Evolutionary conservation across 2,888 invertebrate genomes (phyloP).

Genomic region (Drosophila longiperda): DNA sequence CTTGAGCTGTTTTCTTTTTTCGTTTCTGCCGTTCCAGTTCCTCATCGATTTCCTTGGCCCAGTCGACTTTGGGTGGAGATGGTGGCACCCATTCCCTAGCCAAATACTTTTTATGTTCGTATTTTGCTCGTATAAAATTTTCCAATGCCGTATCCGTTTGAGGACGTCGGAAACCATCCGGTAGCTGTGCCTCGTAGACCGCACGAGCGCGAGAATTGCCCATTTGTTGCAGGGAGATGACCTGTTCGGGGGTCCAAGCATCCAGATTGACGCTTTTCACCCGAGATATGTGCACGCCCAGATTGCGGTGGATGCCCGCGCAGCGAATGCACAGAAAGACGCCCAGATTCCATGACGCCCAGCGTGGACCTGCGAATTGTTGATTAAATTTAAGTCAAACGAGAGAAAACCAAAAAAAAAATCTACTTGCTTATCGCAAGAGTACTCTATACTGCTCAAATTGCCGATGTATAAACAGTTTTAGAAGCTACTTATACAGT

Average conservation of each 20-base stretch:
- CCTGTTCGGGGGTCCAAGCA: conserved; percentile 99
- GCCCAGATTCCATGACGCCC: conserved; percentile 99
- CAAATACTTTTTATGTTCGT: conserved; percentile 99
- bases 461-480: not conserved
- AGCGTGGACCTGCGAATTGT: conserved; percentile 93
- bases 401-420: not conserved
- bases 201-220: conserved; percentile 98
- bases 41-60: conserved; percentile 95
- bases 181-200: conserved; percentile 98
- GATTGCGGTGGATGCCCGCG: conserved; percentile 99
- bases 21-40: conserved; percentile 93
- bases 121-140: conserved; percentile 98
- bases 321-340: conserved; percentile 99
- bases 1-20: conserved; percentile 91
- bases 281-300: conserved; percentile 99
- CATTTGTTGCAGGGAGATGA: conserved; percentile 97
- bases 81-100: conserved; percentile 99
- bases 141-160: conserved; percentile 97
- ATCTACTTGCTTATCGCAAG: conserved; percentile 23
- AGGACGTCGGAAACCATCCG: conserved; percentile 97
- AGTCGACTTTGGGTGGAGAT: conserved; percentile 92
- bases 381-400: not conserved
- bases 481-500: not conserved
- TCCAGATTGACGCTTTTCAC: conserved; percentile 99
- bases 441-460: conserved; percentile 15